Evolutionary conservation across 2,113 vertebrate species (phyloP).

Genomic region (Nerophis ophidion): DNA sequence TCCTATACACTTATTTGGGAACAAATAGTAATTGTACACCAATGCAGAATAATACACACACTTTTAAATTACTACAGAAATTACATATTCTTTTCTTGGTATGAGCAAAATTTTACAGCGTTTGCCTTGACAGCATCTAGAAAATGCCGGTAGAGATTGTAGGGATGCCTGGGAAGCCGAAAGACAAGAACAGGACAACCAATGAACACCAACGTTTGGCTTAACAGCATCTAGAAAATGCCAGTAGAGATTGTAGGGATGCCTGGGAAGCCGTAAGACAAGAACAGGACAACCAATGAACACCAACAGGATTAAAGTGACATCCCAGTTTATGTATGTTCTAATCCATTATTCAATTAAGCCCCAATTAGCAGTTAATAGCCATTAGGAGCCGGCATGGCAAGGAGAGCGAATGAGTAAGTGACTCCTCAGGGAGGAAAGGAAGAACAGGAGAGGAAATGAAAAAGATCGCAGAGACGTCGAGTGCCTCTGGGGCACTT

Average conservation of each 20-base stretch:
- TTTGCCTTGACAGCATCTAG: too few species aligned
- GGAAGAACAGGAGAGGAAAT: conserved; percentile 36
- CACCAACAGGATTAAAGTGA: conserved; percentile 4
- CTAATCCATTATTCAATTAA: conserved; percentile 58
- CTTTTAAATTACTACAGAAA: too few species aligned
- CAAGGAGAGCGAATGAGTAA: conserved; percentile 38
- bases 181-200: conserved; percentile 2
- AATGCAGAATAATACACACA: too few species aligned
- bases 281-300: conserved; percentile 2
- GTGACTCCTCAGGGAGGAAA: conserved; percentile 41
- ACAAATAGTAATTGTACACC: too few species aligned
- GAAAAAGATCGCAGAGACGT: conserved; percentile 22
- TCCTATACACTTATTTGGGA: too few species aligned
- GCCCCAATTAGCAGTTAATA: conserved; percentile 57
- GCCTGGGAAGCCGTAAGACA: neutral
- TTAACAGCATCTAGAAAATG: too few species aligned
- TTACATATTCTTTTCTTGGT: too few species aligned
- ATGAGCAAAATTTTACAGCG: too few species aligned
- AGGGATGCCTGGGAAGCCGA: neutral
- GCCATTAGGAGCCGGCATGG: conserved; percentile 35
- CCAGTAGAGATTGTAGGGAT: too few species aligned
- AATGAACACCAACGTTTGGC: neutral
- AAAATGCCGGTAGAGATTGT: too few species aligned
- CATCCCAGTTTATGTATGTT: conserved; percentile 20
- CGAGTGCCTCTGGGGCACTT: conserved; percentile 30